phyloP scores from a whole-genome alignment of 2,888 invertebrate species.

The Drosophila prolongata region DNA sequence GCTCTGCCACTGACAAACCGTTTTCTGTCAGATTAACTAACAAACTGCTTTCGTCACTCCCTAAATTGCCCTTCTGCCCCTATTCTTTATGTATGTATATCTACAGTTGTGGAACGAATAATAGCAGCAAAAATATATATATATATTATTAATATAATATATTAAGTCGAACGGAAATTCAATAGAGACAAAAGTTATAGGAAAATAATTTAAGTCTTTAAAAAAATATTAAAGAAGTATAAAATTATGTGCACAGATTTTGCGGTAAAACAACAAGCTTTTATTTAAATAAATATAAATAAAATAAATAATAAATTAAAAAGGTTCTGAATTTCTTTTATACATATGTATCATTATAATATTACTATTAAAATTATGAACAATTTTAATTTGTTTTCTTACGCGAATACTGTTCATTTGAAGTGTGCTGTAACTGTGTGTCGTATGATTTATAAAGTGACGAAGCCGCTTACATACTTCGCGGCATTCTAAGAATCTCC shows the following conservation, averaged over 20 bases:
- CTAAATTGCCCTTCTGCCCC: slow-evolving; percentile 18
- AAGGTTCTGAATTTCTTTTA: too few relatives aligned
- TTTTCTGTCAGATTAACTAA: slow-evolving; percentile 73
- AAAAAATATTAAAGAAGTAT: too few relatives aligned
- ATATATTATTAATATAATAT: too few relatives aligned
- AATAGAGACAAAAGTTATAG: too few relatives aligned
- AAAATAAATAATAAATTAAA: too few relatives aligned
- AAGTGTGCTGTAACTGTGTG: slow-evolving; percentile 2
- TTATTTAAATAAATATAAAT: too few relatives aligned
- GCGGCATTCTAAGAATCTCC: slow-evolving; percentile 70
- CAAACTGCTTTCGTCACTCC: slow-evolving; percentile 51
- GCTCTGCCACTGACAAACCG: slow-evolving; percentile 63
- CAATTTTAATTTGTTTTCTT: neutral
- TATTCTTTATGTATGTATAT: slow-evolving; percentile 14
- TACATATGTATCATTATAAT: too few relatives aligned
- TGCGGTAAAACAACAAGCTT: too few relatives aligned
- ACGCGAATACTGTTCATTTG: neutral
- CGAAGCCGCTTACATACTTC: slow-evolving; percentile 54
- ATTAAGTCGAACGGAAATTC: too few relatives aligned
- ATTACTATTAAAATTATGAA: neutral
- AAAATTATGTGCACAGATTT: too few relatives aligned
- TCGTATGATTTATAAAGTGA: slow-evolving; percentile 73
- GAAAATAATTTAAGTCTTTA: too few relatives aligned
- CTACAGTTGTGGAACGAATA: neutral
- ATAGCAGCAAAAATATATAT: neutral